Base-by-base conservation (phyloP, 2,113 vertebrate species). In the Leptobrachium ailaonicum region DNA sequence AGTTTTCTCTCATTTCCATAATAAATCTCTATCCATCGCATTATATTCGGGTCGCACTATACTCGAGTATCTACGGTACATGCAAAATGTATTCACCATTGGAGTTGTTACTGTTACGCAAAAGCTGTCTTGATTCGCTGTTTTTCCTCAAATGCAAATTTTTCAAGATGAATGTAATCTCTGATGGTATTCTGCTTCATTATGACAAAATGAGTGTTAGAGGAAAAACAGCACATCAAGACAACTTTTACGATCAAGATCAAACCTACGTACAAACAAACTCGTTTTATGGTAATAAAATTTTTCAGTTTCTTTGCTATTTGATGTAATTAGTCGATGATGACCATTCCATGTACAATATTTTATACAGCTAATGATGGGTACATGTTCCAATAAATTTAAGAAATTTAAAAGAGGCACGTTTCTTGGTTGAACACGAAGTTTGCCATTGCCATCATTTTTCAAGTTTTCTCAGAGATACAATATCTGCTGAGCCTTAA, bases 391-490 rank as follows among this genome's bases (percentile, higher is more conserved):
- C 66, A 13, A 63, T 14, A 75, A 9, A 60, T 20, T 74, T 86
- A 69, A 82, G 66, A 20, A 58, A 64, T 83, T 85, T 76, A 41
- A 58, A 83, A 69, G 73, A 87, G 42, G 40, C 75, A 80, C 77
- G 72, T 86, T 87, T 83, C 76, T 84, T 66, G 83, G 56, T 75
- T 86, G 71, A 87, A 86, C 42, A 79, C 83, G 72, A 82, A 54
- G 2, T 64, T 82, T 75, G 58, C 83, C 86, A 85, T 86, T 84
- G 67, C 4, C 79, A 77, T 79, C 79, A 86, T 84, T 89, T 89
- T 88, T 87, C 75, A 82, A 87, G 14, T 32, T 64, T 83, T 84
- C 20, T 41, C 14, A 13, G 85, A 45, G 32, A 44, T 84, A n/a
- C 6, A 77, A 53, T 83, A 2, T 47, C 6, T 68, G 74, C 40